Percentiles rank a stretch among this genome's conserved stretches.
These are phyloP conservation scores for Elachura formosa DNA, from an alignment of 2,113 vertebrate species.

Conservation along the genomic window DNA sequence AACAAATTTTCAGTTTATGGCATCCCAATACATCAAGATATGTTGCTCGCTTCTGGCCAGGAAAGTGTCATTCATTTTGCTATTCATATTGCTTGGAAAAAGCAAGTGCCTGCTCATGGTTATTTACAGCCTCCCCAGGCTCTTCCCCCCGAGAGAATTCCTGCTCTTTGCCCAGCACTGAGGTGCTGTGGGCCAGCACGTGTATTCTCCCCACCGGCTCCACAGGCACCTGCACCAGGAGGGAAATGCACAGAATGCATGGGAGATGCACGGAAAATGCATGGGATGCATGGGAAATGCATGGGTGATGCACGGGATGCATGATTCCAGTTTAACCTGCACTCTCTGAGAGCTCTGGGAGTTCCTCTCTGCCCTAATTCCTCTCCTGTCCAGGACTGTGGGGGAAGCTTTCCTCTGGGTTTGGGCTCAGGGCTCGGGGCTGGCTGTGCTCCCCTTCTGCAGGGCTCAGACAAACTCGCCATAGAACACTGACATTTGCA, in stretches of 20 bases:
- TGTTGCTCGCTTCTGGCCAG: not conserved
- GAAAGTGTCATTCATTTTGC: not conserved
- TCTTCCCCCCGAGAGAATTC: no score
- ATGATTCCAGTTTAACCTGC: no score
- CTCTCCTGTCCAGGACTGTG: not conserved
- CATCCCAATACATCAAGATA: not conserved
- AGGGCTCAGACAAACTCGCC: not conserved
- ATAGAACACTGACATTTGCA: not conserved
- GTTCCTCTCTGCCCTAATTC: not conserved
- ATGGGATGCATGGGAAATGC: no score
- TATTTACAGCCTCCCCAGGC: not conserved
- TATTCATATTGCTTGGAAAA: not conserved
- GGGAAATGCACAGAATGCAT: no score
- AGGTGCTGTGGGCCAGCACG: fast-evolving
- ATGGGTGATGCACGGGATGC: no score
- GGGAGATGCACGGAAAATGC: no score
- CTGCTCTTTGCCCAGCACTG: not conserved
- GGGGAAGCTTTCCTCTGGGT: not conserved
- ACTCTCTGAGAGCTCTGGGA: not conserved
- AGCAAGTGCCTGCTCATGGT: not conserved
- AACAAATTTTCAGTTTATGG: not conserved
- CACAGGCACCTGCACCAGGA: fast-evolving
- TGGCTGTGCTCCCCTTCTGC: not conserved
- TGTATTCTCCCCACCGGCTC: not conserved
- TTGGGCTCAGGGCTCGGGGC: not conserved